Evolutionary conservation across 37 sponge, comb jelly and placozoan genomes (phyloP).

Genomic region (Beroe forskalii): DNA sequence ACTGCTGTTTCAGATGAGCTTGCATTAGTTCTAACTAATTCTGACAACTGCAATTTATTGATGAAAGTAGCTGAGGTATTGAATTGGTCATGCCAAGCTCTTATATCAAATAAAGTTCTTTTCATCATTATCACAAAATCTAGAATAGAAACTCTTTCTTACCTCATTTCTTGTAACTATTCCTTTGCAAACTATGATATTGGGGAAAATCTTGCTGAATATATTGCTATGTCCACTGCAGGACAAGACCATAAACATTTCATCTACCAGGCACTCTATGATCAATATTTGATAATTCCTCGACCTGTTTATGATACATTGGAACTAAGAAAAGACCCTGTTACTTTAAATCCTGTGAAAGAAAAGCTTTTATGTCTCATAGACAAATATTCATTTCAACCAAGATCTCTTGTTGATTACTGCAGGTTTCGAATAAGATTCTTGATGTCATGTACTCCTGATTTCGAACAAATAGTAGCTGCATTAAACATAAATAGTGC

Average conservation of each 20-base stretch:
- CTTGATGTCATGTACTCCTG: not conserved
- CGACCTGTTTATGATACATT: not conserved
- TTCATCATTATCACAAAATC: not conserved
- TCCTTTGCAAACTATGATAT: not conserved
- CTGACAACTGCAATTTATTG: not conserved
- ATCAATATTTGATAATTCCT: not conserved
- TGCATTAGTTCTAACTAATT: not conserved
- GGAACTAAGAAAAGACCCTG: not conserved
- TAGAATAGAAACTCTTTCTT: conserved; percentile 29
- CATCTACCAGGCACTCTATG: conserved; percentile 31
- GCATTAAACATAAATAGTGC: not conserved
- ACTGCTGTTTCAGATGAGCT: conserved; percentile 8
- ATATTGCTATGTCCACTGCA: conserved; percentile 14
- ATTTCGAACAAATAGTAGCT: not conserved
- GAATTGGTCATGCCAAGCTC: not conserved
- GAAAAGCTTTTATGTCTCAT: not conserved
- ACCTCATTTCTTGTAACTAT: not conserved
- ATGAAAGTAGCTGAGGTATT: not conserved
- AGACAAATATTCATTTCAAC: not conserved
- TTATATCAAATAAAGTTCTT: not conserved
- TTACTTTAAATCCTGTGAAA: conserved; percentile 11
- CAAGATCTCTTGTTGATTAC: conserved; percentile 34
- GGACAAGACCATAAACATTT: conserved; percentile 17
- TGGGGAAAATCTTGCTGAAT: not conserved
- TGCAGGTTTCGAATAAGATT: conserved; percentile 20